Conservation (phyloP, 2,113 vertebrate species). For the Dermatemys mawii region DNA sequence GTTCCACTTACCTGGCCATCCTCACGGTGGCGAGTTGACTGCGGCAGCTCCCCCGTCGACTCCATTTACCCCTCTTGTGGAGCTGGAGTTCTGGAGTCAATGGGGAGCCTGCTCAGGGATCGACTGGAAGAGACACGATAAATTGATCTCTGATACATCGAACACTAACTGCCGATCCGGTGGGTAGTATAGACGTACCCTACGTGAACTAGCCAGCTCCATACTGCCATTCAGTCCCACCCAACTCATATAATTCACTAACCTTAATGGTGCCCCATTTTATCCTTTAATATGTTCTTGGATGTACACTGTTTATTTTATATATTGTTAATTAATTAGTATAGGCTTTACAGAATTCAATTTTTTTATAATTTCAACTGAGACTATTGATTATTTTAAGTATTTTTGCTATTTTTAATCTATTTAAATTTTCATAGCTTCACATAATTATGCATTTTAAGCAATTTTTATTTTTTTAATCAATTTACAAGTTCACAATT, state of each 20-base stretch:
- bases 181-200: too few species aligned
- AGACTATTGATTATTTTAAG: background rate
- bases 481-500: background rate
- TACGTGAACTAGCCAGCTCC: fast-evolving
- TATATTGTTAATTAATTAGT: background rate
- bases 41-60: too few species aligned
- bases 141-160: too few species aligned
- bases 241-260: background rate
- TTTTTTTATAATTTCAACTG: background rate
- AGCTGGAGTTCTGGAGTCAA: too few species aligned
- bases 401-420: background rate
- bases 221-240: background rate
- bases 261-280: fast-evolving
- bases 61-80: too few species aligned
- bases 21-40: too few species aligned
- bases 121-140: too few species aligned
- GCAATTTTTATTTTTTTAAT: background rate
- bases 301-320: background rate
- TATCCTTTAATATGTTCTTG: background rate
- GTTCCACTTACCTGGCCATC: too few species aligned
- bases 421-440: background rate
- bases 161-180: too few species aligned
- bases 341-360: background rate
- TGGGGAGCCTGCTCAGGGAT: too few species aligned
- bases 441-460: background rate